These are phyloP conservation scores for Cyanoramphus novaezelandiae DNA, from an alignment of 2,113 vertebrate species.

Conservation along the genomic window DNA sequence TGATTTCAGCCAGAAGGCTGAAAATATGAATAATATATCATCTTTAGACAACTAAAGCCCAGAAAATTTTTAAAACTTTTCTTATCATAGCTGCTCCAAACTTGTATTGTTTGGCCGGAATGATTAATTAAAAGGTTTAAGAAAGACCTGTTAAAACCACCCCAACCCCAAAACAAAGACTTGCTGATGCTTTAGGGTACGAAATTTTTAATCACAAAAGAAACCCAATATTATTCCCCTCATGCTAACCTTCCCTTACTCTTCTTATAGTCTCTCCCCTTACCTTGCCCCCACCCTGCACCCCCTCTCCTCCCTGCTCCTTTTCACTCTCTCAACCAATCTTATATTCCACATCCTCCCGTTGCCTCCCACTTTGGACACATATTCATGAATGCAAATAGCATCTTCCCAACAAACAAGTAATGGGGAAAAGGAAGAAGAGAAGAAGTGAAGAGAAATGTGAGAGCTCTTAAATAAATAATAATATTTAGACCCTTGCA, in stretches of 20 bases:
- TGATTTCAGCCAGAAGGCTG: background rate
- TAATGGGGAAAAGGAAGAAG: background rate
- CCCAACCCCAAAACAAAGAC: background rate
- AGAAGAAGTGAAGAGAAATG: background rate
- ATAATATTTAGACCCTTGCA: slow-evolving; percentile 25
- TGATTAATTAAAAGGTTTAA: background rate
- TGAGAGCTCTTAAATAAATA: slow-evolving; percentile 60
- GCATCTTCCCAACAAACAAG: background rate
- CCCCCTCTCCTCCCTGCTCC: background rate
- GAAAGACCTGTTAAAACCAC: background rate
- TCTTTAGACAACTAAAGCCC: background rate
- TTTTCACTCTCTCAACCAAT: background rate
- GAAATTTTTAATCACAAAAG: slow-evolving; percentile 39
- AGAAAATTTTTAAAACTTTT: background rate
- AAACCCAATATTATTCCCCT: slow-evolving; percentile 37
- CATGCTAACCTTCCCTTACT: slow-evolving; percentile 11
- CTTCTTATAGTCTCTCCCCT: background rate
- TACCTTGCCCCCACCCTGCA: background rate
- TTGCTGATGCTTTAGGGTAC: background rate
- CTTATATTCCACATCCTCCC: background rate
- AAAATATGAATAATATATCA: background rate
- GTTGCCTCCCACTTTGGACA: background rate
- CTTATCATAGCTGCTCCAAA: background rate
- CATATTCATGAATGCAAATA: slow-evolving; percentile 6
- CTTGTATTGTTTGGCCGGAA: background rate